Base-by-base conservation (phyloP, 2,113 vertebrate genomes). In the Cynoglossus semilaevis region DNA sequence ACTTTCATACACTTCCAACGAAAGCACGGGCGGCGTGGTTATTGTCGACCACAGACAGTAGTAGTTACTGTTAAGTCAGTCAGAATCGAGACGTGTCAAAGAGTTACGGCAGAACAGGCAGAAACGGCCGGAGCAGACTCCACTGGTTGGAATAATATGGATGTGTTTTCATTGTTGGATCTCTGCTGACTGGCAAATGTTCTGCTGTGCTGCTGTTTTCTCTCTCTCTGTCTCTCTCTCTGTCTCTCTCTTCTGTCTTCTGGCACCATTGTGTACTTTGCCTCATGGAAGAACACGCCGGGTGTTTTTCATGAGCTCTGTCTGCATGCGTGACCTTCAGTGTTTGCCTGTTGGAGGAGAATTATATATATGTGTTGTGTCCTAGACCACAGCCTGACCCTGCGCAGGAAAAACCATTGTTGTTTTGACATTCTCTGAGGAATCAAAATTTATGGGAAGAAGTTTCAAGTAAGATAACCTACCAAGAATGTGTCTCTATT, bases 341-440 rank as follows among this genome's bases (percentile, higher is more conserved):
- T 61, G 62, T 62, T 60, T 80, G 79, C 77, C 57, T 49, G 75
- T 43, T 29, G 57, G 59, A 18, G 59, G 66, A 63, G 64, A 59
- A 70, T 65, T 64, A 38, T 19, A 45, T 72, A 49, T 74, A 16
- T 65, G 50, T 47, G 48, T 14, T 46, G 12, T 9, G 17, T 22
- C 61, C 58, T 14, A 16, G 64, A 50, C 51, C 54, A 18, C 38
- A 52, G 41, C 55, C 63, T 53, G 72, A 84, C 74, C 85, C 74
- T 22, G 18, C 0, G 17, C 76, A 86, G 86, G 84, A 87, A 81
- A 72, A 54, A 9, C 67, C 72, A 85, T 88, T 89, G 82, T 90
- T 85, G 38, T 58, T 74, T 51, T 90, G 87, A 84, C 87, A 86
- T 88, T 90, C 87, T 72, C 67, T 48, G 18, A 44, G 56, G 81